Base-by-base conservation (phyloP, 2,888 invertebrate species). In the Protodeltote pygarga region DNA sequence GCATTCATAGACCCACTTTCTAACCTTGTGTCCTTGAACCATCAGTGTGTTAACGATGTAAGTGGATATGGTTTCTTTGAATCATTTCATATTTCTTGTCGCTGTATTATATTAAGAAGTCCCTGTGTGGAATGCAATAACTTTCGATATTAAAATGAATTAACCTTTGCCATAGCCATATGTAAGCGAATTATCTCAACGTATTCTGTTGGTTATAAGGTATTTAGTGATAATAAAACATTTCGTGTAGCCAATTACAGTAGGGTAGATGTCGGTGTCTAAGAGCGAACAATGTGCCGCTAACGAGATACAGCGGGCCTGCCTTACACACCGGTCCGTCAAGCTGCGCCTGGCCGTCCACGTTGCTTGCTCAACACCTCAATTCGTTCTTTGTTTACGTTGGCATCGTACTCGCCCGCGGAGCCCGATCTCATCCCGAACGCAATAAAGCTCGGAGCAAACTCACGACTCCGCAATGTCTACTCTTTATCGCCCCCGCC, bases 401-500 rank as follows among this genome's bases (percentile, higher is more conserved):
- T 82, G 67, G 75, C 72, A 74, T 79, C 76, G 79, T 72, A 77
- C 76, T 77, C 68, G 79, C 76, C 79, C 60, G 79, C 71, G 66
- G 70, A 70, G 73, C 71, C 64, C 68, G 81, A 89, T 87, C 80
- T 75, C 85, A 87, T 85, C 87, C 85, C 65, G 75, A 84, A 88
- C 81, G 87, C 87, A 84, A 88, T 89, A 89, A 89, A 84, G 83
- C 89, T 88, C 80, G 81, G 63, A 87, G 85, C 85, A 65, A 80
- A 75, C 85, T 87, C 88, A 88, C 89, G 87, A 88, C 83, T 89
- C 79, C 55, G 79, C 83, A 85, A 84, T 83, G 84, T 84, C 83
- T 82, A 81, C 85, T 78, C 81, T 85, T 89, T 89, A 90, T 89
- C 88, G 82, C 79, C 77, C 71, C 77, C 69, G 54, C 80, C 83